Conservation (phyloP, 2,888 invertebrate genomes). For the Polyommatus icarus region DNA sequence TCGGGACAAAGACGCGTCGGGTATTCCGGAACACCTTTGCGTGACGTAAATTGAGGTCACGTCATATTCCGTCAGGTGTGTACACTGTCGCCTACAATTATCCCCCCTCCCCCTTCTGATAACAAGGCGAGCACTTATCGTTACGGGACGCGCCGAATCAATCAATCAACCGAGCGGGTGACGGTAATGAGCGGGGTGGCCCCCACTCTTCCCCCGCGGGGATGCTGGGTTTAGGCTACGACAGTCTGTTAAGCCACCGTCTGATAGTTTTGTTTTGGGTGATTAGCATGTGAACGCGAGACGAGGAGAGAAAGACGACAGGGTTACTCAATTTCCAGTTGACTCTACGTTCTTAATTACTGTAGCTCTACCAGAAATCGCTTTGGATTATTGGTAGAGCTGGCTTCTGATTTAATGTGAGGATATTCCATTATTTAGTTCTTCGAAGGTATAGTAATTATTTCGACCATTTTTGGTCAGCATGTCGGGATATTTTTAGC, state of each 20-base stretch:
- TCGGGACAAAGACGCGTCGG: not conserved
- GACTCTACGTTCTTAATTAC: no score
- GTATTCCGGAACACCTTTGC: not conserved
- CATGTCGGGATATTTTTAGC: not conserved
- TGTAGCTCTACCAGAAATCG: no score
- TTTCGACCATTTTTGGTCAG: not conserved
- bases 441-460: not conserved
- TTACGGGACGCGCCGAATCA: slow-evolving; percentile 51
- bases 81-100: slow-evolving; percentile 35
- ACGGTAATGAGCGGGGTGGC: slow-evolving; percentile 54
- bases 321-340: not conserved
- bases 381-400: no score
- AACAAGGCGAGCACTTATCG: slow-evolving; percentile 65
- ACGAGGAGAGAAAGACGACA: not conserved
- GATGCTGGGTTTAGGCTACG: slow-evolving; percentile 38
- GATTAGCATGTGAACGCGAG: not conserved
- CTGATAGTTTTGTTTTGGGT: slow-evolving; percentile 25
- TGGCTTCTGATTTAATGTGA: no score
- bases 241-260: slow-evolving; percentile 3
- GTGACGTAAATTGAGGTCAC: slow-evolving; percentile 29
- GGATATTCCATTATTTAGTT: no score
- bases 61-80: slow-evolving; percentile 24
- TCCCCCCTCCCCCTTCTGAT: slow-evolving; percentile 46
- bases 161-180: slow-evolving; percentile 60
- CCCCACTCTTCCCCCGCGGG: slow-evolving; percentile 31